Evolutionary conservation across 2,113 vertebrate genomes (phyloP), one percentile per base, ranked within the genome.

Genomic region (Pipa parva): DNA sequence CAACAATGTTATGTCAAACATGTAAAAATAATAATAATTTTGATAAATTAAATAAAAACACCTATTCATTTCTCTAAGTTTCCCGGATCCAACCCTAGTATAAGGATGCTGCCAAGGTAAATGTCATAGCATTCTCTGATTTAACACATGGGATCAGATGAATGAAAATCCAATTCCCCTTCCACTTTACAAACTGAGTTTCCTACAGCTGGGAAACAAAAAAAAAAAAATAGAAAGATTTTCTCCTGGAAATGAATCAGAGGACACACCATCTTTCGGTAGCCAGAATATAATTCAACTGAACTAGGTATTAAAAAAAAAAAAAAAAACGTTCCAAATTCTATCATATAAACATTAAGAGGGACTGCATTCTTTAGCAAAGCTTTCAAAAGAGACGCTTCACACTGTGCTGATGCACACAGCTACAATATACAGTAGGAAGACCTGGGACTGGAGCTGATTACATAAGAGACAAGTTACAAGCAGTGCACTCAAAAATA

Each of bases 271-370:
- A 26, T 77, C 75, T 68, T 75, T 80, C 39, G 37, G 80, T 75
- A 82, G 82, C 79, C 79, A 87, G 79, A 62, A 76, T 77, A 75
- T 84, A 79, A 83, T 82, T 85, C 83, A 84, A 57, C 73, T 80
- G 73, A 77, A 76, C 75, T 87, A 80, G 78, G 63, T 55, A 77
- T 71, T 74, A 62, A 68, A 75, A 70, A 70, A 59, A 39, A 42
- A 42, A 67, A 68, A 68, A 65, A 48, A 65, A 80, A 79, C 29
- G 72, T 79, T 73, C 71, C 39, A 78, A 82, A 86, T 81, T 64
- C 33, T 59, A 81, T 73, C 65, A 72, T 62, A 78, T 76, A 76
- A 71, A 12, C 21, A 51, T 3, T 70, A 82, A 79, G 68, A 46
- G 65, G 63, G 58, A 71, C 29, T 70, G 69, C 36, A 70, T 75